These are phyloP conservation scores for Panulirus ornatus DNA, from an alignment of 1,140 invertebrate species.

Conservation along the genomic window DNA sequence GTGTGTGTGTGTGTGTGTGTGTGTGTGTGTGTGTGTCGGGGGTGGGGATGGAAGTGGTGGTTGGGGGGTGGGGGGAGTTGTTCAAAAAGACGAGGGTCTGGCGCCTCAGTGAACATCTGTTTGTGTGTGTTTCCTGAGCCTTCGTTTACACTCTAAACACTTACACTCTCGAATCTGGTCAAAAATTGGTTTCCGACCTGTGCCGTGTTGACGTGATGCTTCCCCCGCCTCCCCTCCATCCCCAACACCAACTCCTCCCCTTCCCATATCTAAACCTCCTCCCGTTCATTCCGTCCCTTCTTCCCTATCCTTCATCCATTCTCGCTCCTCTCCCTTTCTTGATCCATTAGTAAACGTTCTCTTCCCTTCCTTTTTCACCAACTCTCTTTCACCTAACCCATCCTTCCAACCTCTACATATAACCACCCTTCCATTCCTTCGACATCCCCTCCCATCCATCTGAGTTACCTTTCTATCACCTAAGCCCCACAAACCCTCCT, in stretches of 20 bases:
- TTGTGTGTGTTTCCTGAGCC: constrained; percentile 56
- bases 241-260: background rate
- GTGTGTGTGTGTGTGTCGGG: background rate
- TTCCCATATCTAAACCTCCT: background rate
- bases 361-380: background rate
- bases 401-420: background rate
- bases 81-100: background rate
- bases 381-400: background rate
- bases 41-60: background rate
- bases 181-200: constrained; percentile 58
- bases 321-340: background rate
- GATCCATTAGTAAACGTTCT: background rate
- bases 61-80: background rate
- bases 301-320: background rate
- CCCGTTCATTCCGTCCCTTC: background rate
- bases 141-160: constrained; percentile 51
- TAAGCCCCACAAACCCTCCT: background rate
- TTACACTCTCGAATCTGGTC: constrained; percentile 22
- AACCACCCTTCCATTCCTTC: background rate
- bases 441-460: background rate
- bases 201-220: constrained; percentile 36
- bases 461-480: background rate
- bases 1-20: too few relatives aligned
- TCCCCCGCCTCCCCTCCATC: constrained; percentile 13
- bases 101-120: constrained; percentile 60